These are phyloP conservation scores for Drosophila cognata DNA, from an alignment of 2,888 invertebrate species.

Conservation along the genomic window DNA sequence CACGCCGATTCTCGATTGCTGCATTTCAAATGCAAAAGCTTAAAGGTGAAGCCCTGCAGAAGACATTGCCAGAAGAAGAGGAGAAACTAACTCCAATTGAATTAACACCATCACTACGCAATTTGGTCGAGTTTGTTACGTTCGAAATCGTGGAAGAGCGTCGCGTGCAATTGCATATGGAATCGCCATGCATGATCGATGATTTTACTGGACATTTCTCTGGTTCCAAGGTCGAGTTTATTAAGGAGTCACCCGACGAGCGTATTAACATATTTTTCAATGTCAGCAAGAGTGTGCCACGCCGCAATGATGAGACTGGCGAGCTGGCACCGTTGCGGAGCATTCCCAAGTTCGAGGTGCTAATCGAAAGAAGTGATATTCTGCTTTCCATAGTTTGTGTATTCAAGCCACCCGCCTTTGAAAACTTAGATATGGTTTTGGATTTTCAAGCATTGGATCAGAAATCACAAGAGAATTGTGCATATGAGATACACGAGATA, in stretches of 20 bases:
- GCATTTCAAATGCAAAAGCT: conserved; percentile 32
- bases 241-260: conserved; percentile 28
- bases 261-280: conserved; percentile 43
- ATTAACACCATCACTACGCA: conserved; percentile 30
- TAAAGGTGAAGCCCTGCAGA: conserved; percentile 22
- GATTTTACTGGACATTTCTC: conserved; percentile 32
- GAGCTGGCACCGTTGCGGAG: conserved; percentile 38
- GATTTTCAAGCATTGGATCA: not conserved
- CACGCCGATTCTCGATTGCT: conserved; percentile 25
- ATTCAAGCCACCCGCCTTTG: conserved; percentile 35
- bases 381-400: conserved; percentile 45
- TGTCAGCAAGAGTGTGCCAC: conserved; percentile 56
- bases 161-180: conserved; percentile 38
- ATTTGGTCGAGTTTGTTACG: conserved; percentile 45
- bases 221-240: conserved; percentile 46
- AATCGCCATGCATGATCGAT: conserved; percentile 35
- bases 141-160: conserved; percentile 54
- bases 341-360: conserved; percentile 51
- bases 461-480: conserved; percentile 13
- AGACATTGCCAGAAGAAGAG: conserved; percentile 7
- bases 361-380: conserved; percentile 37
- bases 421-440: conserved; percentile 23
- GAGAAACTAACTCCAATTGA: conserved; percentile 5
- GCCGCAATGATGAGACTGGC: conserved; percentile 25
- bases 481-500: conserved; percentile 45